Evolutionary conservation across 2,797 vertebrate species (phyloP).

Genomic region (Hephaestus fuliginosus): DNA sequence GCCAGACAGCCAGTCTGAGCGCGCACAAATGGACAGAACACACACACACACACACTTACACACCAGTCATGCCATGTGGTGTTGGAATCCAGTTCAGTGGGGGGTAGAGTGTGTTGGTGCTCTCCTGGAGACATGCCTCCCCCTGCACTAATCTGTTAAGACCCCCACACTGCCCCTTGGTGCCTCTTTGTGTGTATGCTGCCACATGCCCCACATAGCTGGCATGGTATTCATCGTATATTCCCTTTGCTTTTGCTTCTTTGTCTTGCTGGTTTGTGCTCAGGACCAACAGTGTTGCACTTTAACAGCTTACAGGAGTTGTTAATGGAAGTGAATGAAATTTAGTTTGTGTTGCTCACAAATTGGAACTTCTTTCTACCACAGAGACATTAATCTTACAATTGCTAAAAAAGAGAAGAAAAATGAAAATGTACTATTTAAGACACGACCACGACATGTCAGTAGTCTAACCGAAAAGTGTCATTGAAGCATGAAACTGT

Average conservation of each 20-base stretch:
- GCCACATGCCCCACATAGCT: conserved; percentile 50
- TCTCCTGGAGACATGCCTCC: conserved; percentile 32
- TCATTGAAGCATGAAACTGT: too few relatives aligned
- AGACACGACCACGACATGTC: background rate
- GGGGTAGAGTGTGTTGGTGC: conserved; percentile 34
- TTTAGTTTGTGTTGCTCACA: background rate
- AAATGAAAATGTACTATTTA: background rate
- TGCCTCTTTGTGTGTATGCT: conserved; percentile 20
- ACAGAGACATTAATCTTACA: background rate
- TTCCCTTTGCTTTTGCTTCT: background rate
- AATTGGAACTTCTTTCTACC: too few relatives aligned
- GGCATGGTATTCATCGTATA: conserved; percentile 17
- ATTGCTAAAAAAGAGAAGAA: too few relatives aligned
- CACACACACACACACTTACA: conserved; percentile 17
- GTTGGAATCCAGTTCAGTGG: conserved; percentile 38
- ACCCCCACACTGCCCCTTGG: conserved; percentile 28
- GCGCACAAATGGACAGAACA: conserved; percentile 12
- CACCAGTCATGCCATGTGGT: conserved; percentile 46
- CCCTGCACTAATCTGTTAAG: conserved; percentile 64
- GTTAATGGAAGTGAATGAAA: background rate
- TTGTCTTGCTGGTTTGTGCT: background rate
- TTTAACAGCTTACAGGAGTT: background rate
- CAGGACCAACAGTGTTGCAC: background rate
- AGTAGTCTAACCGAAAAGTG: too few relatives aligned
- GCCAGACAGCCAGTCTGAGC: conserved; percentile 50